Percentiles rank a stretch among this genome's conserved stretches.
Evolutionary conservation across 2,888 invertebrate genomes (phyloP).

Genomic region (Zygothrica quintamaculata): DNA sequence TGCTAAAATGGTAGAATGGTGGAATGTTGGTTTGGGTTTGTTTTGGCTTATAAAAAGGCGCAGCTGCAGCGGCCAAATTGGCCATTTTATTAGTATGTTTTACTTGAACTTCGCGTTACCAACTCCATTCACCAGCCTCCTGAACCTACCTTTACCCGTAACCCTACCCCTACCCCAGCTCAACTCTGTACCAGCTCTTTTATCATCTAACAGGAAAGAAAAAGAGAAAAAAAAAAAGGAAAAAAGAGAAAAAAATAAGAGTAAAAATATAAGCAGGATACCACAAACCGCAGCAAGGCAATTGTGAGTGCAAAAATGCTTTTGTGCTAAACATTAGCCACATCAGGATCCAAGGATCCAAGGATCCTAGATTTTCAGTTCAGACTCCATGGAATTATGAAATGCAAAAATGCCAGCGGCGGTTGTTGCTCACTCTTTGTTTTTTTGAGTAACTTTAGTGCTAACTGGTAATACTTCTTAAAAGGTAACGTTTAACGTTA

Average conservation of each 20-base stretch:
- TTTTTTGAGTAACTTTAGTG: constrained; percentile 50
- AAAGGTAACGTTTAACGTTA: too few relatives aligned
- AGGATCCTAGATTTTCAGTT: too few relatives aligned
- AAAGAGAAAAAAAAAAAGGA: too few relatives aligned
- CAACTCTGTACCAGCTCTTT: background rate
- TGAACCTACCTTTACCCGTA: too few relatives aligned
- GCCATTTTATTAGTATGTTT: constrained; percentile 64
- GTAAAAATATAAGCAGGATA: constrained; percentile 6
- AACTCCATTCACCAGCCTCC: too few relatives aligned
- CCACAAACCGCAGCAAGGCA: constrained; percentile 40
- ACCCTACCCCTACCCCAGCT: too few relatives aligned
- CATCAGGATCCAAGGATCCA: constrained; percentile 25
- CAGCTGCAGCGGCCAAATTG: constrained; percentile 72
- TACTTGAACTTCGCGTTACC: constrained; percentile 30
- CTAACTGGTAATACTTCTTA: constrained; percentile 1
- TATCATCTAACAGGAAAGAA: background rate
- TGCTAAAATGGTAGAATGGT: constrained; percentile 1
- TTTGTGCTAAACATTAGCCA: constrained; percentile 6
- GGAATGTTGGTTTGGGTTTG: background rate
- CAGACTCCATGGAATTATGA: constrained; percentile 60
- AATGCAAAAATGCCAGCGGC: constrained; percentile 56
- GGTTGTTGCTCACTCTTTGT: constrained; percentile 54
- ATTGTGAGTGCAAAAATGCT: background rate
- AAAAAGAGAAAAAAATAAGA: too few relatives aligned
- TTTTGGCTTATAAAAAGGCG: constrained; percentile 46